These are phyloP conservation scores for Fundulus diaphanus DNA, from an alignment of 2,797 vertebrate species.

Conservation along the genomic window DNA sequence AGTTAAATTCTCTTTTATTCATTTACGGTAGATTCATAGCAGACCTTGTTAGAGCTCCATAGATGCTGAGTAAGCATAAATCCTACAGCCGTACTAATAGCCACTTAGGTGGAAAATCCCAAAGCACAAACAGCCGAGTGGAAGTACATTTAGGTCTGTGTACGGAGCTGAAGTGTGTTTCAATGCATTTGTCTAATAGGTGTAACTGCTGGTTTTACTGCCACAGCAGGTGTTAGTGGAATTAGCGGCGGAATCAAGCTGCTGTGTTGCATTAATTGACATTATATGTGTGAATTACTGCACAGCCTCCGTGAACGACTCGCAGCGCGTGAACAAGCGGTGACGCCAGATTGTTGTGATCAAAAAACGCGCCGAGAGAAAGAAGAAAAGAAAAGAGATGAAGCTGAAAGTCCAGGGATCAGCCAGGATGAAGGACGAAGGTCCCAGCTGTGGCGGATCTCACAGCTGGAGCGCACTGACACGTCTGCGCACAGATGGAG, in stretches of 20 bases:
- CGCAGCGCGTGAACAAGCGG: not conserved
- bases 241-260: not conserved
- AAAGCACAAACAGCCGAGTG: not conserved
- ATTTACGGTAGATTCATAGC: not conserved
- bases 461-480: conserved; percentile 11
- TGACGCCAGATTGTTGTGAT: not conserved
- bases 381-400: conserved; percentile 10
- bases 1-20: not conserved
- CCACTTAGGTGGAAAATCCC: not conserved
- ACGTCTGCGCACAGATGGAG: conserved; percentile 2
- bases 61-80: not conserved
- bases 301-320: not conserved
- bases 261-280: not conserved
- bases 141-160: not conserved
- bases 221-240: not conserved
- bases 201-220: conserved; percentile 4
- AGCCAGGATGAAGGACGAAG: conserved; percentile 1
- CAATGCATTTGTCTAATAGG: conserved; percentile 13
- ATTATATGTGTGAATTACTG: not conserved
- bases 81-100: conserved; percentile 1
- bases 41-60: not conserved
- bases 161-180: not conserved
- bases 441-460: too few relatives aligned
- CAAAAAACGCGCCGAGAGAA: not conserved
- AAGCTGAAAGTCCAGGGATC: conserved; percentile 14